Evolutionary conservation across 2,888 invertebrate species (phyloP), one percentile per base, ranked within the genome.

Genomic region (Mythimna albipuncta): DNA sequence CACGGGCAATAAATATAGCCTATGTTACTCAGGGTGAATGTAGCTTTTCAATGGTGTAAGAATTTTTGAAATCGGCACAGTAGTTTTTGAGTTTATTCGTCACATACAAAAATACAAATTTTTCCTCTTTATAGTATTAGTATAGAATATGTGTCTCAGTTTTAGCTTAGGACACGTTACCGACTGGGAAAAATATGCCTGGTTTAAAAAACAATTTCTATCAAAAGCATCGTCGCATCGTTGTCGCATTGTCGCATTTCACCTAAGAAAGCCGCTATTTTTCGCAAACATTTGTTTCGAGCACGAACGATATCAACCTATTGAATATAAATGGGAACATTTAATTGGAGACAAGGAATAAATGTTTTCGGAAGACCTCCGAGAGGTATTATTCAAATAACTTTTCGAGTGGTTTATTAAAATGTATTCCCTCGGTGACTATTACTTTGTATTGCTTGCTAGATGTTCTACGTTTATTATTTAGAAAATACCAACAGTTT

Each of bases 251-350:
- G 16, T 32, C 35, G 13, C 21, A 11, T 61, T 38, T 13, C 41
- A n/a, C 38, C 10, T n/a, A 1, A n/a, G 38, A n/a, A 58, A 35
- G 19, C 2, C 19, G 5, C n/a, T 10, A n/a, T 21, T 54, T 50
- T 32, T 47, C 9, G 19, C n/a, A 7, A 58, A 65, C 16, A 19
- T 71, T 69, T 32, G 41, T 52, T 32, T 50, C 50, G 57, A 41
- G 55, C 13, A 58, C 35, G 64, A 69, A 78, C 75, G 82, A 84
- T 73, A 78, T 72, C 64, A 75, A 81, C 69, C 74, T 81, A 87
- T 86, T 85, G 87, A 88, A 89, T 87, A 83, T 75, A 87, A 87
- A 89, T 82, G 85, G 77, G 67, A 41, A 64, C 73, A 83, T 87
- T 83, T 85, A 87, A 85, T 86, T 84, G 71, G 71, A 81, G 84